Evolutionary conservation across 1,140 invertebrate genomes (phyloP).

Genomic region (Venturia canescens): DNA sequence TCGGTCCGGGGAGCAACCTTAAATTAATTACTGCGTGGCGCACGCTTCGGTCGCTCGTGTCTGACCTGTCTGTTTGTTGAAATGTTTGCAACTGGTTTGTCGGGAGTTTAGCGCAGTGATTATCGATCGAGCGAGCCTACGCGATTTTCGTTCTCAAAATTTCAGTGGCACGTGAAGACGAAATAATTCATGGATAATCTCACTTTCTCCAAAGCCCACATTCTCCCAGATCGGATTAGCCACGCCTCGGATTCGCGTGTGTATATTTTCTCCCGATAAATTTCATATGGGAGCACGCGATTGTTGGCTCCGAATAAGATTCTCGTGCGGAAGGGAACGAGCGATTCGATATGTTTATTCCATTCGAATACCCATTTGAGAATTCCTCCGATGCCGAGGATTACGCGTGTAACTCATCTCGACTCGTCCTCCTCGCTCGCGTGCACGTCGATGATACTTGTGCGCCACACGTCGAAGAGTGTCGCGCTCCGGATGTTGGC

Average conservation of each 20-base stretch:
- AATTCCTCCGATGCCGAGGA: neutral
- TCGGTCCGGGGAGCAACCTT: too few relatives aligned
- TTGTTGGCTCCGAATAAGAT: neutral
- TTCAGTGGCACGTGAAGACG: neutral
- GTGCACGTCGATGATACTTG: neutral
- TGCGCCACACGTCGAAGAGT: conserved; percentile 11
- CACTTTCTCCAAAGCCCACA: neutral
- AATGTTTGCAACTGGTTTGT: too few relatives aligned
- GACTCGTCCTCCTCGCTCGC: neutral
- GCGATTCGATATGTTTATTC: conserved; percentile 10
- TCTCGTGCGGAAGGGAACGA: neutral
- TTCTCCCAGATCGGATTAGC: neutral
- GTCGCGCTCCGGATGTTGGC: neutral
- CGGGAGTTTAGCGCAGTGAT: neutral
- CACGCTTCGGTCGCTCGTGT: too few relatives aligned
- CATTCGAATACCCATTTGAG: conserved; percentile 15
- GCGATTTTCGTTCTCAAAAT: too few relatives aligned
- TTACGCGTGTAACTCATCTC: conserved; percentile 18
- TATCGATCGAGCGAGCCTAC: neutral
- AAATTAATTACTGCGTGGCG: too few relatives aligned
- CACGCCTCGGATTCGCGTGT: neutral
- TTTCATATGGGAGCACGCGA: neutral
- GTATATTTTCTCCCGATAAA: neutral
- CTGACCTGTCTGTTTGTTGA: too few relatives aligned
- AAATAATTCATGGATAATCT: neutral